Evolutionary conservation across 2,888 invertebrate species (phyloP), one percentile per base, ranked within the genome.

Genomic region (Diloba caeruleocephala): DNA sequence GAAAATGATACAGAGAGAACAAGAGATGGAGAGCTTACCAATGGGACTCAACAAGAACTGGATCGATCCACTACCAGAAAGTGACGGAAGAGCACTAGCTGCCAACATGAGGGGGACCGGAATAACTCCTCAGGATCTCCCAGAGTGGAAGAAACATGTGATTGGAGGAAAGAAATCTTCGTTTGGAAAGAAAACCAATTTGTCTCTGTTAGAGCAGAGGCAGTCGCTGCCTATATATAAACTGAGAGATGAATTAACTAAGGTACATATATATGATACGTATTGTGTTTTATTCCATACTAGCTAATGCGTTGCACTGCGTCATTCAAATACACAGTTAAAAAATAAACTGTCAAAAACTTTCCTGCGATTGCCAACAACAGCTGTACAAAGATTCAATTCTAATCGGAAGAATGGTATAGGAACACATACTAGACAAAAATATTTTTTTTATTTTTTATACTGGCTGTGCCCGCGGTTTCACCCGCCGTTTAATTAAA

Each of bases 81-180:
- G 95, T 8, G 96, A 97, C 55, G 95, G 95, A 0, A 93, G 96
- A 32, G 94, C 96, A 0, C 78, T 96, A 10, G 96, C 97, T 0
- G 96, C 97, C 0, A 97, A 96, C 73, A 96, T 97, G 94, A 94
- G 98, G 37, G 98, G 98, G 0, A 96, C 98, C 15, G 98, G 97
- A 0, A 90, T 97, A 13, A 96, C 97, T 41, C 96, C 96, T 0
- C 97, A 97, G 82, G 99, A 99, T 79, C 94, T 99, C 59, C 99
- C 99, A 0, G 99, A 99, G 85, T 99, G 99, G 99, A 99, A 99
- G 88, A 99, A 98, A 78, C 98, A 99, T 80, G 98, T 99, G 0
- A 98, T 98, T 51, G 99, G 99, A 1, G 99, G 99, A 0, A 98
- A 99, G 84, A 99, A 99, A 84, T 98, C 98, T 0, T 99, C 99